Evolutionary conservation across 2,797 vertebrate species (phyloP).

Genomic region (Sebastes jordani): DNA sequence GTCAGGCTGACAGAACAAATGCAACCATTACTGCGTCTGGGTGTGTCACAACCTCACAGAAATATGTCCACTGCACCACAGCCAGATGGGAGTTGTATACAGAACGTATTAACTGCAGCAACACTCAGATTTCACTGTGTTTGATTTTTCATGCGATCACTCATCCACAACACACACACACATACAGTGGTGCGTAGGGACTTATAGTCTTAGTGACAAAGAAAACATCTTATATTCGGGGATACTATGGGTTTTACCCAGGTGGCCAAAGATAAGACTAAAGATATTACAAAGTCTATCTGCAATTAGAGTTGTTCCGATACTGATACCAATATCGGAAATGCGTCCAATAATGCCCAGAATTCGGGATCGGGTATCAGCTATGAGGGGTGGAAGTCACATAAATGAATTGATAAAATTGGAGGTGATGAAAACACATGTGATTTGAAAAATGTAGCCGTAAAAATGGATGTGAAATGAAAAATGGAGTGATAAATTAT

Average conservation of each 20-base stretch:
- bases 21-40: slow-evolving; percentile 54
- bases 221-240: not conserved
- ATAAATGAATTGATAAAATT: not conserved
- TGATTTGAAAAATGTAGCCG: not conserved
- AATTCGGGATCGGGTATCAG: not conserved
- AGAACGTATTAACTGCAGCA: slow-evolving; percentile 16
- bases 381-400: not conserved
- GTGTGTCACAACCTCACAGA: slow-evolving; percentile 54
- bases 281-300: not conserved
- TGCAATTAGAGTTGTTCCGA: not conserved
- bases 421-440: not conserved
- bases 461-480: too few species aligned
- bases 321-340: not conserved
- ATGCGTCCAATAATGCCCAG: not conserved
- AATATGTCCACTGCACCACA: slow-evolving; percentile 39
- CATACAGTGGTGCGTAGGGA: not conserved
- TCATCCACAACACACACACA: not conserved
- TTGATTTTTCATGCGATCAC: slow-evolving; percentile 2
- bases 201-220: not conserved
- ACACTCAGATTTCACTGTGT: slow-evolving; percentile 6
- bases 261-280: not conserved
- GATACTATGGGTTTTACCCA: not conserved
- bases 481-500: too few species aligned
- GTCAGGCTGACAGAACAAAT: slow-evolving; percentile 62
- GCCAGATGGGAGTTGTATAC: slow-evolving; percentile 12